A percentile compares a stretch with the other conserved stretches of the same genome.
Conservation (phyloP, 2,888 invertebrate species). For the Agrotis exclamationis region DNA sequence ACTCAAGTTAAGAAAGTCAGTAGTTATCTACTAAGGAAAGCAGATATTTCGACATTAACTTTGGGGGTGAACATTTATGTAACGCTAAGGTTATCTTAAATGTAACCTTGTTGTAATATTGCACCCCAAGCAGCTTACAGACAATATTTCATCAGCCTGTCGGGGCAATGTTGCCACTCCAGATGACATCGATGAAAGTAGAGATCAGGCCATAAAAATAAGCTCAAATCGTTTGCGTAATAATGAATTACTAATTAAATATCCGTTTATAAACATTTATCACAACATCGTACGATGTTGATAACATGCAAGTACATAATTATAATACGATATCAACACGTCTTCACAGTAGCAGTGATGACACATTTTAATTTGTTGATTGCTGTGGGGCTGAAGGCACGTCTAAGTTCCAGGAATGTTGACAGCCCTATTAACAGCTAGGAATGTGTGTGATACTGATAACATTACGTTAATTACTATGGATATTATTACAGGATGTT, state of each 20-base stretch:
- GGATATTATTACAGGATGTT: slow-evolving; percentile 16
- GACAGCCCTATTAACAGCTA: slow-evolving; percentile 9
- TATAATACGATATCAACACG: slow-evolving; percentile 53
- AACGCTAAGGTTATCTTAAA: not conserved
- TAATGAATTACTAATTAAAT: slow-evolving; percentile 26
- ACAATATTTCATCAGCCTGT: not conserved
- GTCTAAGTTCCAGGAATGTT: slow-evolving; percentile 29
- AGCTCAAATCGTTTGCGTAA: slow-evolving; percentile 22
- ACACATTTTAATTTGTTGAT: slow-evolving; percentile 50
- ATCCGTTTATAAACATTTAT: slow-evolving; percentile 46
- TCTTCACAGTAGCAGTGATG: slow-evolving; percentile 24
- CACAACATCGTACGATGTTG: slow-evolving; percentile 68
- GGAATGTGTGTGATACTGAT: slow-evolving; percentile 29
- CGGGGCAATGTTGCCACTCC: not conserved
- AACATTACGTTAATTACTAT: not conserved
- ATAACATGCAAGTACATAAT: slow-evolving; percentile 50
- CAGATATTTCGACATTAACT: too few species aligned
- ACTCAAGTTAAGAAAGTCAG: too few species aligned
- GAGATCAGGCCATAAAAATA: not conserved
- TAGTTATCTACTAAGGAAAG: too few species aligned
- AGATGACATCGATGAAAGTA: not conserved
- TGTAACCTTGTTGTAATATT: too few species aligned
- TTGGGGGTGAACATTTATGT: not conserved
- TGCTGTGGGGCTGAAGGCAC: slow-evolving; percentile 20
- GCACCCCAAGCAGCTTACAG: not conserved